Conservation (phyloP, 2,797 vertebrate genomes). For the Heliangelus exortis region DNA sequence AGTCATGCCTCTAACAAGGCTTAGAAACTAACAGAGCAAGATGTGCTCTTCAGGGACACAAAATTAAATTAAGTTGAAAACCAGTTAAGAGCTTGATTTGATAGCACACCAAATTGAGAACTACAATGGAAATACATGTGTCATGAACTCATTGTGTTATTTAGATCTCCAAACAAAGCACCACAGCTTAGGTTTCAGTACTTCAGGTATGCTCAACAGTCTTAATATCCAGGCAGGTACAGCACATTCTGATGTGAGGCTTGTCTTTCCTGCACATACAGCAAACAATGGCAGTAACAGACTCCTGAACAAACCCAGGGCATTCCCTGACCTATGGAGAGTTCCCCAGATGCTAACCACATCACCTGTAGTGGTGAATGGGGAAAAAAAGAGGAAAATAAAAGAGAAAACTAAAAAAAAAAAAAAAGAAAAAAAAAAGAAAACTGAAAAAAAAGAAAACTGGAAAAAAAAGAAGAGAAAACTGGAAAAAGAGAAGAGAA, state of each 20-base stretch:
- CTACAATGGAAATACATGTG: not conserved
- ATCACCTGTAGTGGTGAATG: rapidly evolving
- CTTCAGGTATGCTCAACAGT: not conserved
- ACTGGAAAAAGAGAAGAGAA: no score
- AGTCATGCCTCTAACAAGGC: not conserved
- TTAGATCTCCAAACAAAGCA: not conserved
- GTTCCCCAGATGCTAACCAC: not conserved
- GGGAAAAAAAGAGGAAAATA: no score
- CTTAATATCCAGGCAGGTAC: not conserved
- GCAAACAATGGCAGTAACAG: not conserved
- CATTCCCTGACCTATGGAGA: not conserved
- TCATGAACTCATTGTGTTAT: not conserved
- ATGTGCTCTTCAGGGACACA: not conserved
- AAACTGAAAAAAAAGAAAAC: no score
- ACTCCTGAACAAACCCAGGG: not conserved
- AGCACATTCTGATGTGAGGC: not conserved
- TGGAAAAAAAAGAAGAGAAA: no score
- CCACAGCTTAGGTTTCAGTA: not conserved
- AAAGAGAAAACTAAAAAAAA: no score
- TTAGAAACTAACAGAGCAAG: not conserved
- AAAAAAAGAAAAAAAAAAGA: no score
- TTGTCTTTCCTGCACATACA: not conserved
- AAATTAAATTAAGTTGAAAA: not conserved
- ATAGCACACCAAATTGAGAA: not conserved
- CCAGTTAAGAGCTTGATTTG: not conserved